These are phyloP conservation scores for Trissonchulus sp. DNA, from an alignment of 2,888 invertebrate species.

Conservation along the genomic window DNA sequence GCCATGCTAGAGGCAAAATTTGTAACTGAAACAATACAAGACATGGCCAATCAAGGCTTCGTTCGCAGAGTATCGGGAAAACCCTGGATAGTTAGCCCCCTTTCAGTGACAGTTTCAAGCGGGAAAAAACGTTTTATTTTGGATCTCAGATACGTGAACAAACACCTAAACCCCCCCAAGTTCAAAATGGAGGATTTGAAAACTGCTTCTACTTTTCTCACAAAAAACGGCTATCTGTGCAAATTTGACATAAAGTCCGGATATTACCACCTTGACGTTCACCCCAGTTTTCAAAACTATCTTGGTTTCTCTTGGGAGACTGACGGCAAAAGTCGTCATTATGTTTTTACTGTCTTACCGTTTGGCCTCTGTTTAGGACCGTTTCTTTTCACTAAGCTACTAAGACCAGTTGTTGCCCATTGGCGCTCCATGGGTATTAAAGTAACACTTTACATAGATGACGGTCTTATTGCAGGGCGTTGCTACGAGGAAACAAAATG, in stretches of 20 bases:
- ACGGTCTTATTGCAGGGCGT: background rate
- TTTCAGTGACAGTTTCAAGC: background rate
- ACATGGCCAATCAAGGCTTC: background rate
- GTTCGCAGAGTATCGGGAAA: background rate
- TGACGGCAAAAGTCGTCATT: background rate
- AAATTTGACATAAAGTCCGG: constrained; percentile 4
- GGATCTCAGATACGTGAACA: constrained; percentile 1
- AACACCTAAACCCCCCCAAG: background rate
- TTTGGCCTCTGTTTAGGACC: constrained; percentile 11
- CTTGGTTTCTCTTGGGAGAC: background rate
- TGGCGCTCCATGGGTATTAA: background rate
- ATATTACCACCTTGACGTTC: constrained; percentile 9
- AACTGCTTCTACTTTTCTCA: background rate
- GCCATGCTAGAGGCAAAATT: background rate
- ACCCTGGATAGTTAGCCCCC: too few species aligned
- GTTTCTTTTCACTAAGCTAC: constrained; percentile 15
- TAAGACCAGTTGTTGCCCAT: background rate
- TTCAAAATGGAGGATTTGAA: background rate
- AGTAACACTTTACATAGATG: background rate
- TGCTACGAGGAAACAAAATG: background rate
- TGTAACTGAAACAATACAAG: background rate
- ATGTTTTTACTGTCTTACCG: background rate
- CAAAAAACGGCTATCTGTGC: background rate
- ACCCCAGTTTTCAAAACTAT: background rate
- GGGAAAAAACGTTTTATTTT: constrained; percentile 10